phyloP scores from a whole-genome alignment of 2,888 invertebrate species.

The Hyles lineata region DNA sequence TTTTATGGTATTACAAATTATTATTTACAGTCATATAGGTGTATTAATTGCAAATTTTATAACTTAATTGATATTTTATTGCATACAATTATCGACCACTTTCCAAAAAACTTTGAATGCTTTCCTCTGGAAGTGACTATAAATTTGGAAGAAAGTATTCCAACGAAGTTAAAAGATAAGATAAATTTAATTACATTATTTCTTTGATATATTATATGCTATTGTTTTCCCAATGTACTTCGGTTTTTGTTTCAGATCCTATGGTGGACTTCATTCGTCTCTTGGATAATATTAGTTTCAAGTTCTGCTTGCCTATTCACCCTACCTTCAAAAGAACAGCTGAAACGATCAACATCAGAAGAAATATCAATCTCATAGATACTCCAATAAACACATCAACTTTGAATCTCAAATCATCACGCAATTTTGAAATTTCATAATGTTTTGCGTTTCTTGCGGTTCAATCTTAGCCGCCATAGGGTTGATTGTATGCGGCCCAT shows the following conservation, averaged over 20 bases:
- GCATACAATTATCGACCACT: not conserved
- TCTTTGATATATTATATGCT: slow-evolving; percentile 39
- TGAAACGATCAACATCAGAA: not conserved
- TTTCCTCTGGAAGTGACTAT: slow-evolving; percentile 12
- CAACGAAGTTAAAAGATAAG: slow-evolving; percentile 44
- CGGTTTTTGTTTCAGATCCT: slow-evolving; percentile 61
- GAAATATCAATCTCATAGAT: too few species aligned
- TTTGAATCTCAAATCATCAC: not conserved
- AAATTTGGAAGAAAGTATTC: slow-evolving; percentile 8
- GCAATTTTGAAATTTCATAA: slow-evolving; percentile 23
- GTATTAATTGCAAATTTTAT: not conserved
- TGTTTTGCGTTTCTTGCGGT: slow-evolving; percentile 43
- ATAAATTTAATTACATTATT: slow-evolving; percentile 28
- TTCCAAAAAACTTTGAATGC: slow-evolving; percentile 1
- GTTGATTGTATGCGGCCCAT: slow-evolving; percentile 41
- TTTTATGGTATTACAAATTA: too few species aligned
- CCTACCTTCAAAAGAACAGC: not conserved
- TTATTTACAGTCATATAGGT: too few species aligned
- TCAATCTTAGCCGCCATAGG: slow-evolving; percentile 38
- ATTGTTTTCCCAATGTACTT: slow-evolving; percentile 59
- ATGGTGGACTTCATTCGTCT: slow-evolving; percentile 35
- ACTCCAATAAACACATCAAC: too few species aligned
- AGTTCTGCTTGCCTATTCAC: not conserved
- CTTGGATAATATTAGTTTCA: not conserved
- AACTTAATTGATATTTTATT: not conserved